These are phyloP conservation scores for Dasyprocta punctata DNA, from an alignment of 2,113 vertebrate genomes.

Conservation along the genomic window DNA sequence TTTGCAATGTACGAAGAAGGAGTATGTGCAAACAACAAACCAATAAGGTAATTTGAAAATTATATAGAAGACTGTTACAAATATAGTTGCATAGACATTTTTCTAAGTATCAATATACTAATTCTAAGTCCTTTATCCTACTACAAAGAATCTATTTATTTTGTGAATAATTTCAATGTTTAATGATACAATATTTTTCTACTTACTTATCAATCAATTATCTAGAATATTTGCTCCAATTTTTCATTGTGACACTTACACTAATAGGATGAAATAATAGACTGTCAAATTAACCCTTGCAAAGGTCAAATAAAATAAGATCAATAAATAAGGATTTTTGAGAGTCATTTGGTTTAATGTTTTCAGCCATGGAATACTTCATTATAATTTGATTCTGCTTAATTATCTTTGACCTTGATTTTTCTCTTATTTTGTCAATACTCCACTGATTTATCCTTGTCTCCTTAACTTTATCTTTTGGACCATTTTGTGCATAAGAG, in stretches of 20 bases:
- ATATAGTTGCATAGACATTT: neutral
- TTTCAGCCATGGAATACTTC: neutral
- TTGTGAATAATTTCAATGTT: neutral
- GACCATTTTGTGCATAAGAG: neutral
- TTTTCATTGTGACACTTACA: neutral
- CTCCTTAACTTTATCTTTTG: neutral
- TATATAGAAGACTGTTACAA: neutral
- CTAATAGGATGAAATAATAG: neutral
- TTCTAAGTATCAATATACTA: neutral
- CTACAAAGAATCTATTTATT: neutral
- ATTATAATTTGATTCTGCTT: slow-evolving; percentile 16
- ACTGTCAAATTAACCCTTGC: neutral
- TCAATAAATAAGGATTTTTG: slow-evolving; percentile 30
- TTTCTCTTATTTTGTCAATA: slow-evolving; percentile 14
- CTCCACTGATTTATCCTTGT: neutral
- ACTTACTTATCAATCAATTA: slow-evolving; percentile 8
- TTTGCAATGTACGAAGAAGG: neutral
- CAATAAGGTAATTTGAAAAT: neutral
- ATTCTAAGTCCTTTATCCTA: neutral
- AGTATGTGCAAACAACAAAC: neutral
- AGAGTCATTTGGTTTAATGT: neutral
- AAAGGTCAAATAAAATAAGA: slow-evolving; percentile 24
- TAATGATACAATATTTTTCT: neutral
- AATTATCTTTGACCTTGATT: slow-evolving; percentile 21
- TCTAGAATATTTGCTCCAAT: slow-evolving; percentile 1